phyloP scores from a whole-genome alignment of 2,797 vertebrate genomes.

The Malacoctenus gilli region DNA sequence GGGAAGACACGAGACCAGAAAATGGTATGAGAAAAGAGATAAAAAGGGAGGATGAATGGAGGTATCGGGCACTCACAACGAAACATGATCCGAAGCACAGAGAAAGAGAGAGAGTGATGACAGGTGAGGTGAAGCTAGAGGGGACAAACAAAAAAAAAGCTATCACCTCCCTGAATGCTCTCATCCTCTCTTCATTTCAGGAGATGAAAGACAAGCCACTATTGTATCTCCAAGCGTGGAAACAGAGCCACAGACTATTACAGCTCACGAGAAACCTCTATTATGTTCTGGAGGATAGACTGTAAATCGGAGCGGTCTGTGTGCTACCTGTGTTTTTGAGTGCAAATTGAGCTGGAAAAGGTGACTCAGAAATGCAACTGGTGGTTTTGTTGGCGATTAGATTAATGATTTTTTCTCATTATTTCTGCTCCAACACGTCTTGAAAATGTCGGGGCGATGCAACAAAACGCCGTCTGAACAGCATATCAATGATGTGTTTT shows the following conservation, averaged over 20 bases:
- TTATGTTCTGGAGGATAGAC: slow-evolving; percentile 47
- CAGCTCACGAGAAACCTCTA: slow-evolving; percentile 39
- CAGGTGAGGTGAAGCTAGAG: slow-evolving; percentile 20
- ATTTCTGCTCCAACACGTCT: too few relatives aligned
- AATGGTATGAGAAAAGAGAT: slow-evolving; percentile 4
- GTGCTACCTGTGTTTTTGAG: not conserved
- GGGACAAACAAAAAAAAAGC: slow-evolving; percentile 36
- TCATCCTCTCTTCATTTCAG: slow-evolving; percentile 54
- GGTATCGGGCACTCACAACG: not conserved
- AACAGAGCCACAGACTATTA: slow-evolving; percentile 46
- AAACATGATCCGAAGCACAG: slow-evolving; percentile 8
- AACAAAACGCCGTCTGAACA: too few relatives aligned
- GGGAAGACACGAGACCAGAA: slow-evolving; percentile 2
- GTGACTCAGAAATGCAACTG: too few relatives aligned
- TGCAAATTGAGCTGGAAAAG: too few relatives aligned
- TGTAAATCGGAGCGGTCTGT: slow-evolving; percentile 9
- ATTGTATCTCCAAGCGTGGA: slow-evolving; percentile 41
- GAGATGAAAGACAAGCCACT: slow-evolving; percentile 52
- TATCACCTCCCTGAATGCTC: slow-evolving; percentile 44
- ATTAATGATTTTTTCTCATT: too few relatives aligned
- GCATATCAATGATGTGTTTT: too few relatives aligned
- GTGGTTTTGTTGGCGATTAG: too few relatives aligned
- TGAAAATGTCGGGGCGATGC: too few relatives aligned
- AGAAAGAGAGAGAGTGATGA: slow-evolving; percentile 9
- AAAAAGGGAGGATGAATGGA: not conserved